Evolutionary conservation across 2,797 vertebrate species (phyloP).

Genomic region (Eulemur mongoz): DNA sequence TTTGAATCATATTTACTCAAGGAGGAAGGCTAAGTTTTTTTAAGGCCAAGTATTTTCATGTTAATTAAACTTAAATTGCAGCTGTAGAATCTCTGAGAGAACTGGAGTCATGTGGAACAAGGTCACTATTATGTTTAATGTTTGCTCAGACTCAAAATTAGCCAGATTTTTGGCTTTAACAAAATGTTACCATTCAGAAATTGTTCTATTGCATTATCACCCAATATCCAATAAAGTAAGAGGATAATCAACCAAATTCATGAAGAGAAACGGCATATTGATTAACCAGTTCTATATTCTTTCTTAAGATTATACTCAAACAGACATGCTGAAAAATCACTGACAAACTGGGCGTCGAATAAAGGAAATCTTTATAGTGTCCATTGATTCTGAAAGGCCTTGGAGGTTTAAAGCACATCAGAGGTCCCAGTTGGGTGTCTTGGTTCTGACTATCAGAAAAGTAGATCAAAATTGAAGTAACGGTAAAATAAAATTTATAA

Average conservation of each 20-base stretch:
- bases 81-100: background rate
- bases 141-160: conserved; percentile 44
- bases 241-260: conserved; percentile 58
- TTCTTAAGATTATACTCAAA: conserved; percentile 62
- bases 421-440: background rate
- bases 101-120: background rate
- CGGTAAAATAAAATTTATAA: background rate
- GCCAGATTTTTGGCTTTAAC: background rate
- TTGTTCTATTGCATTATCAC: conserved; percentile 15
- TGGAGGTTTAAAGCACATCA: background rate
- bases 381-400: conserved; percentile 50
- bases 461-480: conserved; percentile 8
- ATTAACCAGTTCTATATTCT: conserved; percentile 56
- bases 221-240: conserved; percentile 44
- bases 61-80: conserved; percentile 64
- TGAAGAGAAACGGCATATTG: conserved; percentile 66
- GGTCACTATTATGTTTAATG: conserved; percentile 30
- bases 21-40: conserved; percentile 33
- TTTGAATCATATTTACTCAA: conserved; percentile 62
- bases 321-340: conserved; percentile 66
- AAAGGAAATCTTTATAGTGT: conserved; percentile 73
- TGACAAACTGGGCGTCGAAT: conserved; percentile 65
- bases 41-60: conserved; percentile 34
- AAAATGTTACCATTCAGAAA: background rate
- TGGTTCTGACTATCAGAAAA: background rate